Evolutionary conservation across 1,140 invertebrate genomes (phyloP).

Genomic region (Copidosoma floridanum): DNA sequence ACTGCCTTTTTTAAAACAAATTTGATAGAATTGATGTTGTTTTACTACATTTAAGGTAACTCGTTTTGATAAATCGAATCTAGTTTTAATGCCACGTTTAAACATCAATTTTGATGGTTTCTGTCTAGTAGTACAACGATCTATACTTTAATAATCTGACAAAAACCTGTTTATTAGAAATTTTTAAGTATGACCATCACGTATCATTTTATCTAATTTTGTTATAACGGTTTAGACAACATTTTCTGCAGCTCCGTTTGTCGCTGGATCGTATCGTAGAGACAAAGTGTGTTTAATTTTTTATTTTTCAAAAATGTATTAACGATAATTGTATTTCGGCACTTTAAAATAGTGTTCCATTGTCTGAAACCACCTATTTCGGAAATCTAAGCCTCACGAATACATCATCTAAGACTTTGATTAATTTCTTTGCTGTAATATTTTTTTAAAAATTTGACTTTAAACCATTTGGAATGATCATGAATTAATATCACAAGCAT

Average conservation of each 20-base stretch:
- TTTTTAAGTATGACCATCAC: not conserved
- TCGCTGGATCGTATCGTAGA: conserved; percentile 35
- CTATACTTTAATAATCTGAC: conserved; percentile 4
- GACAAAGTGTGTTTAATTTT: conserved; percentile 38
- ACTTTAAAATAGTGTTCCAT: conserved; percentile 30
- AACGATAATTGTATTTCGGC: conserved; percentile 34
- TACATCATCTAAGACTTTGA: conserved; percentile 8
- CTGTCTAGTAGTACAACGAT: not conserved
- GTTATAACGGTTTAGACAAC: not conserved
- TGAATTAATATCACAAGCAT: conserved; percentile 19
- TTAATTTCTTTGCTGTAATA: conserved; percentile 21
- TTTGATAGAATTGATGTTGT: not conserved
- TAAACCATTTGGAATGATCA: conserved; percentile 20
- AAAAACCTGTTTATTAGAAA: conserved; percentile 11
- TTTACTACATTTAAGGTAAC: not conserved
- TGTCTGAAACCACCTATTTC: conserved; percentile 10
- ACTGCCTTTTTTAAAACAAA: not conserved
- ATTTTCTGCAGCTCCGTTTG: too few relatives aligned
- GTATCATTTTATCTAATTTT: conserved; percentile 14
- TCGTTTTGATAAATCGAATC: conserved; percentile 7
- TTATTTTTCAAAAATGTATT: conserved; percentile 28
- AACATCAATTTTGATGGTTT: conserved; percentile 5
- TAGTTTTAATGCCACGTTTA: conserved; percentile 25
- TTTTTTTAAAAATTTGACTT: not conserved
- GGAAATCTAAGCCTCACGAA: conserved; percentile 27